phyloP scores from a whole-genome alignment of 2,888 invertebrate genomes.

The Tethea ocularis region DNA sequence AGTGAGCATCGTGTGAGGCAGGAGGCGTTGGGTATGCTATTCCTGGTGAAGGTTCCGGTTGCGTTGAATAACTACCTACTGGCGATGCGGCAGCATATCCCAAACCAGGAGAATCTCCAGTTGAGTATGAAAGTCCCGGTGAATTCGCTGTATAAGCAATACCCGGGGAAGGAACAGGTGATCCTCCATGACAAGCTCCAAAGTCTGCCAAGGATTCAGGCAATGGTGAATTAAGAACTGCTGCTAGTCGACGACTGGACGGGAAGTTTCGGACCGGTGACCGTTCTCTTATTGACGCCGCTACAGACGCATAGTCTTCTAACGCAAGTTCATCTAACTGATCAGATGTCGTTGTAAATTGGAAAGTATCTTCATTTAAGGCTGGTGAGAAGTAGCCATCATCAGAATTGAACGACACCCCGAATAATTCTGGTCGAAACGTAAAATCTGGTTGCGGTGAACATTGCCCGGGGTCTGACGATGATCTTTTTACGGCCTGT shows the following conservation, averaged over 20 bases:
- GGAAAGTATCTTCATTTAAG: conserved; percentile 90
- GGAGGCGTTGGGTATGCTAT: conserved; percentile 94
- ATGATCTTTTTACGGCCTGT: conserved; percentile 88
- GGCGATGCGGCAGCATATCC: conserved; percentile 72
- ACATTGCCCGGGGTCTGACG: conserved; percentile 88
- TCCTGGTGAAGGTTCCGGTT: conserved; percentile 85
- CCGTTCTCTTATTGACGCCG: conserved; percentile 82
- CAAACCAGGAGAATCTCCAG: conserved; percentile 79
- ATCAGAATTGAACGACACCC: conserved; percentile 85
- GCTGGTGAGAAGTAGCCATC: conserved; percentile 86
- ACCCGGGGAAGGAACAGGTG: conserved; percentile 80
- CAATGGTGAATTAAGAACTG: conserved; percentile 89
- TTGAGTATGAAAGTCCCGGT: conserved; percentile 91
- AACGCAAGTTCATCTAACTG: conserved; percentile 86
- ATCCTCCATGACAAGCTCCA: conserved; percentile 89
- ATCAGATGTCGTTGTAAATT: conserved; percentile 85
- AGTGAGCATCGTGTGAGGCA: conserved; percentile 92
- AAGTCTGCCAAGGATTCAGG: conserved; percentile 93
- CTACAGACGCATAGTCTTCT: conserved; percentile 85
- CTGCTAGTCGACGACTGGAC: conserved; percentile 89
- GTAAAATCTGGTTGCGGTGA: conserved; percentile 84
- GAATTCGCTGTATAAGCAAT: conserved; percentile 73
- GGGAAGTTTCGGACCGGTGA: conserved; percentile 82
- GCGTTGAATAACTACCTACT: conserved; percentile 69
- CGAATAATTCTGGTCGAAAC: conserved; percentile 85